Percentiles rank a stretch among this genome's conserved stretches.
These are phyloP conservation scores for Ivindomyrus marchei DNA, from an alignment of 2,113 vertebrate genomes.

Conservation along the genomic window DNA sequence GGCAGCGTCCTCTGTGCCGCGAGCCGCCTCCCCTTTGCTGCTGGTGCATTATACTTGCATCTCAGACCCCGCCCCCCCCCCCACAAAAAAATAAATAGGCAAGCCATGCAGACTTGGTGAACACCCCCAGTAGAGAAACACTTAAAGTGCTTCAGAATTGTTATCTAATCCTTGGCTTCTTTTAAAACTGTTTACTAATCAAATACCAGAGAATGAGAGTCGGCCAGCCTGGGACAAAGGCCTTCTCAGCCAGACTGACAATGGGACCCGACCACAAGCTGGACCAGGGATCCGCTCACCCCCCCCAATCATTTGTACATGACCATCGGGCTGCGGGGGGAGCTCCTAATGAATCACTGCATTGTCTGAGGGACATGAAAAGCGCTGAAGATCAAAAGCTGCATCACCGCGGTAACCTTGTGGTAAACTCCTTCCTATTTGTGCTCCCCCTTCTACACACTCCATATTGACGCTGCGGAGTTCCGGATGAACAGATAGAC, in stretches of 20 bases:
- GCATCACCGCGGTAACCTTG: not conserved
- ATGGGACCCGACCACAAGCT: conserved; percentile 16
- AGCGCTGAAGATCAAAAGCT: not conserved
- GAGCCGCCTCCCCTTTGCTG: too few relatives aligned
- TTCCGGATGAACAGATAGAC: not conserved
- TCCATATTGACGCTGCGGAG: not conserved
- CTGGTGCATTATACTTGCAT: not conserved
- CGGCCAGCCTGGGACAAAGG: not conserved
- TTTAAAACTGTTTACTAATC: not conserved
- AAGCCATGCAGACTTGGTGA: not conserved
- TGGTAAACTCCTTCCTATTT: not conserved
- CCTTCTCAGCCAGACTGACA: not conserved
- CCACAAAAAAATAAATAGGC: not conserved
- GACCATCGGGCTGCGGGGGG: not conserved
- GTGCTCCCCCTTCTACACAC: not conserved
- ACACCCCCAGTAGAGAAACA: not conserved
- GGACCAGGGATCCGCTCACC: not conserved
- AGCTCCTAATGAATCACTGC: not conserved
- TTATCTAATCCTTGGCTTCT: not conserved
- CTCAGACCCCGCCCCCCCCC: not conserved
- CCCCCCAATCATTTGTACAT: not conserved
- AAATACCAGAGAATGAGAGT: not conserved
- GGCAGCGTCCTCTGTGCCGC: not conserved
- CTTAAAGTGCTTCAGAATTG: not conserved
- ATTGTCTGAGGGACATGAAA: not conserved